These are phyloP conservation scores for Luperina nickerlii DNA, from an alignment of 2,888 invertebrate genomes.

Conservation along the genomic window DNA sequence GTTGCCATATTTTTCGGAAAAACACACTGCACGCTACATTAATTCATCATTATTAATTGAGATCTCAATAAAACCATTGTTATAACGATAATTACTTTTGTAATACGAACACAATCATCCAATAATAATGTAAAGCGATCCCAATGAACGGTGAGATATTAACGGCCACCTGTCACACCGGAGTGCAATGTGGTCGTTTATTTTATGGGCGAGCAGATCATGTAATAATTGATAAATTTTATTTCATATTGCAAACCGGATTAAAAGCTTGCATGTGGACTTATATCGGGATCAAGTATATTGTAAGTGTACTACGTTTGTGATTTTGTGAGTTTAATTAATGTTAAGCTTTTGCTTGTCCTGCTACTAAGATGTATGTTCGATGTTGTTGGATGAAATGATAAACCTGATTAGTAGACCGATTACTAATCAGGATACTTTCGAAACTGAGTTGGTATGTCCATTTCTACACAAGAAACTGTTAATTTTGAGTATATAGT, in stretches of 20 bases:
- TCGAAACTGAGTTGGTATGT: neutral
- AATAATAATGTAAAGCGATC: constrained; percentile 59
- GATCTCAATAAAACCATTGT: constrained; percentile 27
- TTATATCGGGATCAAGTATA: neutral
- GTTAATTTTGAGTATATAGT: neutral
- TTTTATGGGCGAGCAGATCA: constrained; percentile 10
- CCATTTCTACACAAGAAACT: neutral
- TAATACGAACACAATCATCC: constrained; percentile 44
- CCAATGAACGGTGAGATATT: constrained; percentile 82
- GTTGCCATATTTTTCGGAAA: neutral
- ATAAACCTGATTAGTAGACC: neutral
- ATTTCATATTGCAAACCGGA: neutral
- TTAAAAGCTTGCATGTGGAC: neutral
- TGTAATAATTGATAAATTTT: neutral
- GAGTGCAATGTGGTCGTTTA: constrained; percentile 50
- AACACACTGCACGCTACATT: neutral
- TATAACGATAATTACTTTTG: constrained; percentile 43
- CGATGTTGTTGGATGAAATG: neutral
- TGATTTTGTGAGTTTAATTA: neutral
- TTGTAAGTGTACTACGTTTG: neutral
- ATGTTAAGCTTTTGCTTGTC: neutral
- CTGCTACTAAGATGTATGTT: accelerated
- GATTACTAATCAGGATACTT: neutral
- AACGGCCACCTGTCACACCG: constrained; percentile 74
- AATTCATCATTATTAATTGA: constrained; percentile 20